These are phyloP conservation scores for Neolamprologus cancellatus DNA, from an alignment of 2,113 vertebrate genomes.

Conservation along the genomic window DNA sequence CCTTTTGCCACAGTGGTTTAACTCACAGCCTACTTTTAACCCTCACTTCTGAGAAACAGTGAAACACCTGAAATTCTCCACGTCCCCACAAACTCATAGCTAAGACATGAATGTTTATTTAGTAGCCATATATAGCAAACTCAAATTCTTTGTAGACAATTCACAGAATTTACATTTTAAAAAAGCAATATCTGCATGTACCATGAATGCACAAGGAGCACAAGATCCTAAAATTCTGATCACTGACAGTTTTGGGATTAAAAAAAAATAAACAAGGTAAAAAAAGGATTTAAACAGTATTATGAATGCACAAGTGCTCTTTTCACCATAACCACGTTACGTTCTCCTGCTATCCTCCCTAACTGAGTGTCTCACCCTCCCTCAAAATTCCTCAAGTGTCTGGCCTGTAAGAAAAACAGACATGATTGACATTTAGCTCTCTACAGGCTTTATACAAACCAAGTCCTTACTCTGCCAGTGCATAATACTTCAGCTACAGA, in stretches of 20 bases:
- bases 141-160: background rate
- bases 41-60: background rate
- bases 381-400: conserved; percentile 65
- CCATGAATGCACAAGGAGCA: too few relatives aligned
- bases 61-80: background rate
- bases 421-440: conserved; percentile 71
- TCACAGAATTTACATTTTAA: background rate
- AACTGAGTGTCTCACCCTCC: conserved; percentile 43
- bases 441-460: conserved; percentile 58
- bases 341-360: conserved; percentile 29
- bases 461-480: conserved; percentile 52
- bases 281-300: background rate
- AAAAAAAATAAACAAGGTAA: background rate
- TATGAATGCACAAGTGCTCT: conserved; percentile 4
- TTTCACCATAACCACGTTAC: background rate
- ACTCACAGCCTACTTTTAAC: background rate
- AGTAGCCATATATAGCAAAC: background rate
- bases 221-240: background rate
- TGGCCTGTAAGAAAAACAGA: conserved; percentile 62
- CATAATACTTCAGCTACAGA: conserved; percentile 64
- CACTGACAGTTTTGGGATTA: background rate
- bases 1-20: background rate
- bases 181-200: background rate
- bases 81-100: background rate
- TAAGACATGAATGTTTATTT: background rate